phyloP scores from a whole-genome alignment of 1,140 invertebrate genomes.

The Oreohelix idahoensis region DNA sequence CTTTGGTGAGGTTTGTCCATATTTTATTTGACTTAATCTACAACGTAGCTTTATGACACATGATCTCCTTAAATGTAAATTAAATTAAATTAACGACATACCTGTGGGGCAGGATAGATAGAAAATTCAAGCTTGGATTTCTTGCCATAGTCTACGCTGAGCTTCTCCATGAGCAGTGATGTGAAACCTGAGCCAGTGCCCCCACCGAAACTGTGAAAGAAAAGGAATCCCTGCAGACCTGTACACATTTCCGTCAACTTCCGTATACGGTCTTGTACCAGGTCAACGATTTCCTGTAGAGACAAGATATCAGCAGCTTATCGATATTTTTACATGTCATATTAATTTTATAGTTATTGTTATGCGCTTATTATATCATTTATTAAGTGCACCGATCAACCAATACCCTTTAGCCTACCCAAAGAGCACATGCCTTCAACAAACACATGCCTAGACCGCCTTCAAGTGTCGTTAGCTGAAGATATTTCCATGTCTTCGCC shows the following conservation, averaged over 20 bases:
- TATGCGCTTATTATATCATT: no score
- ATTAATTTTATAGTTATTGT: no score
- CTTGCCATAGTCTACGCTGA: slow-evolving; percentile 79
- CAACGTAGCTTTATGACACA: neutral
- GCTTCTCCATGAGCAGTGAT: slow-evolving; percentile 88
- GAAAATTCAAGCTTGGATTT: slow-evolving; percentile 45
- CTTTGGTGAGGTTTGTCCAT: no score
- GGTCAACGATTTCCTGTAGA: slow-evolving; percentile 79
- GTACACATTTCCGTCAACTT: slow-evolving; percentile 53
- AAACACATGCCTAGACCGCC: no score
- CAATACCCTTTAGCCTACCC: no score
- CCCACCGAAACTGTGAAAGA: slow-evolving; percentile 73
- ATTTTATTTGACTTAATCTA: neutral
- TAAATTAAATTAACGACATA: slow-evolving; percentile 42
- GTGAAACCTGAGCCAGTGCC: slow-evolving; percentile 92
- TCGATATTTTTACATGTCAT: no score
- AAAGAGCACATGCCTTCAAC: no score
- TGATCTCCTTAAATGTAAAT: slow-evolving; percentile 39
- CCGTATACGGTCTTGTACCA: slow-evolving; percentile 48
- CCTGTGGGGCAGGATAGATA: slow-evolving; percentile 67
- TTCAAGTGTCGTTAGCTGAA: no score
- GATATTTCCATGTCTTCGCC: no score
- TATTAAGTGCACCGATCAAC: no score
- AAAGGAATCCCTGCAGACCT: slow-evolving; percentile 54
- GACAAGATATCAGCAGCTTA: no score